phyloP scores from a whole-genome alignment of 2,113 vertebrate genomes.

The Bothrops jararaca region DNA sequence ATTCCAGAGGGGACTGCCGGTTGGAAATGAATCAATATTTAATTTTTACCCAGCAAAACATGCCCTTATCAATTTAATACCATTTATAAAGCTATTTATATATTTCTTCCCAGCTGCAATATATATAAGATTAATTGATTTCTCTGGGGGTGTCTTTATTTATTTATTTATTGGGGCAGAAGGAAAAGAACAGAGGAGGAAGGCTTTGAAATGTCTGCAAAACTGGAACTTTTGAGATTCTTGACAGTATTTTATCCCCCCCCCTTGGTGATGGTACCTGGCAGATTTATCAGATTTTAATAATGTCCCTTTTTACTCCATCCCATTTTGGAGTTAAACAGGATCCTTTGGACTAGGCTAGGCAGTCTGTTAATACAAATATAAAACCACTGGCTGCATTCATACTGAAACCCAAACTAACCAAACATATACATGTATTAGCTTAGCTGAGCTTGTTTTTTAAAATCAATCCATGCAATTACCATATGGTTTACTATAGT shows the following conservation, averaged over 20 bases:
- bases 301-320: neutral
- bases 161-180: neutral
- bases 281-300: neutral
- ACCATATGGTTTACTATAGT: neutral
- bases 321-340: neutral
- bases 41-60: conserved; percentile 13
- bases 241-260: neutral
- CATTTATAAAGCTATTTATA: conserved; percentile 7
- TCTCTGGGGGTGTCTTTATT: neutral
- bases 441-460: neutral
- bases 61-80: conserved; percentile 15
- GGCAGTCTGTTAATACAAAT: neutral
- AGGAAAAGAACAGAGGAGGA: neutral
- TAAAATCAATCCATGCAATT: neutral
- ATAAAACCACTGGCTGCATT: neutral
- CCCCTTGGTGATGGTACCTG: neutral
- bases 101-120: neutral
- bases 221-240: neutral
- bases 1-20: neutral
- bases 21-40: conserved; percentile 38
- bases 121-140: neutral
- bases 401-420: neutral
- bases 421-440: neutral
- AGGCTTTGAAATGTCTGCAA: too few species aligned
- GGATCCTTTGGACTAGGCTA: neutral